Percentiles rank a stretch among this genome's conserved stretches.
Conservation (phyloP, 2,888 invertebrate genomes). For the Gandaritis pyraliata region DNA sequence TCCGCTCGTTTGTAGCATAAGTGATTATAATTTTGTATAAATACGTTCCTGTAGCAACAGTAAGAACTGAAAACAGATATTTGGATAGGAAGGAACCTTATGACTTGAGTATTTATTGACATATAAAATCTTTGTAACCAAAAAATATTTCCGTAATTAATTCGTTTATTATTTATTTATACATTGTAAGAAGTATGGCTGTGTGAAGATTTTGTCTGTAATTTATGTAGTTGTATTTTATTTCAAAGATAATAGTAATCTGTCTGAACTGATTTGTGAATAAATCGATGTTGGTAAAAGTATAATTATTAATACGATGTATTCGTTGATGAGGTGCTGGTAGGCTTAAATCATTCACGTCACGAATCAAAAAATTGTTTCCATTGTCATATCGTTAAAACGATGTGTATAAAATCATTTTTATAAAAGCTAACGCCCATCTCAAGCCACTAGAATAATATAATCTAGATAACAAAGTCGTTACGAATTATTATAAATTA, state of each 20-base stretch:
- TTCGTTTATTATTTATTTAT: conserved; percentile 75
- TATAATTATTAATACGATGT: conserved; percentile 46
- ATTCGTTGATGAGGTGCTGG: conserved; percentile 72
- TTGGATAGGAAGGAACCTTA: conserved; percentile 54
- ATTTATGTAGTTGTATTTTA: conserved; percentile 67
- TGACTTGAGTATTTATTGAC: conserved; percentile 66
- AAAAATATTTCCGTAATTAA: conserved; percentile 72
- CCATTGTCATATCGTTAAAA: conserved; percentile 37
- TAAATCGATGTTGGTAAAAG: conserved; percentile 31
- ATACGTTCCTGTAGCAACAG: conserved; percentile 59
- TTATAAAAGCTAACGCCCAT: conserved; percentile 50
- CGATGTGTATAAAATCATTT: conserved; percentile 32
- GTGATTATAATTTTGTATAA: conserved; percentile 40
- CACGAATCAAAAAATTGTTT: conserved; percentile 34
- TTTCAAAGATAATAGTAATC: conserved; percentile 49
- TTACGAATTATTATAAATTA: conserved; percentile 62
- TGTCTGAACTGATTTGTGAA: conserved; percentile 24
- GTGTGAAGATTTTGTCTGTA: conserved; percentile 78
- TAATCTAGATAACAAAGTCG: conserved; percentile 50
- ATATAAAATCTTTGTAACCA: conserved; percentile 72
- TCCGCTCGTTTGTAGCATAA: conserved; percentile 46
- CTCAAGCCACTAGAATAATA: conserved; percentile 44
- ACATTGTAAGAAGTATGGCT: conserved; percentile 76
- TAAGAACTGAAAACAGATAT: conserved; percentile 48
- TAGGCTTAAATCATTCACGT: conserved; percentile 59